These are phyloP conservation scores for Pogonomyrmex californicus DNA, from an alignment of 1,140 invertebrate species.

Conservation along the genomic window DNA sequence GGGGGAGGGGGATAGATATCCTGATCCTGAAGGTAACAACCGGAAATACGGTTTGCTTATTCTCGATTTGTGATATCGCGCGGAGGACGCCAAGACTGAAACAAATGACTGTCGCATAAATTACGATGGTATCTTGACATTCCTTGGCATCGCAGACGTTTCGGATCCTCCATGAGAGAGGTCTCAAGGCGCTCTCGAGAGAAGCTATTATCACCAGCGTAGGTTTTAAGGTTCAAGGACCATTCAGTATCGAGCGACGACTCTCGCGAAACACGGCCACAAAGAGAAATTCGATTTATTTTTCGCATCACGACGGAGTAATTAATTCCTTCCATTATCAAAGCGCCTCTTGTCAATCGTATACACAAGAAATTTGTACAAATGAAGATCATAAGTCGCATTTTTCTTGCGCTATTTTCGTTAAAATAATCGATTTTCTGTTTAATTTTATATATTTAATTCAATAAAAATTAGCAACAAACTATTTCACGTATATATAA, in stretches of 20 bases:
- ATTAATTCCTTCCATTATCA: background rate
- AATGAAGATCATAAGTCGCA: background rate
- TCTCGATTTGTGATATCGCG: constrained; percentile 65
- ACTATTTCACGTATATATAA: background rate
- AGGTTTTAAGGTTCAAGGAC: constrained; percentile 51
- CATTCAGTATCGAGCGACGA: constrained; percentile 45
- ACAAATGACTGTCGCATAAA: constrained; percentile 78
- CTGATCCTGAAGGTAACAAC: constrained; percentile 18
- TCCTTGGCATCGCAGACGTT: constrained; percentile 54
- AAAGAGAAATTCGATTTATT: constrained; percentile 52
- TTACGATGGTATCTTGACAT: constrained; percentile 74
- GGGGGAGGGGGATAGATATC: background rate
- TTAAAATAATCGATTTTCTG: background rate
- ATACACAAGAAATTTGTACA: background rate
- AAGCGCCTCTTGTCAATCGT: background rate
- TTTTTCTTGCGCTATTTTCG: background rate
- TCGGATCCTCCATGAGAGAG: constrained; percentile 56
- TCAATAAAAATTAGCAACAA: background rate
- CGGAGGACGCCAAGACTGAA: constrained; percentile 63
- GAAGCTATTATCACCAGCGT: constrained; percentile 64
- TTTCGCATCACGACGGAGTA: background rate
- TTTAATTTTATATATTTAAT: background rate
- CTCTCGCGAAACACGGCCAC: constrained; percentile 42
- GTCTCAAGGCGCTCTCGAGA: constrained; percentile 59
- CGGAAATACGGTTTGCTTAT: constrained; percentile 68